Evolutionary conservation across 2,113 vertebrate species (phyloP).

Genomic region (Lamprotornis superbus): DNA sequence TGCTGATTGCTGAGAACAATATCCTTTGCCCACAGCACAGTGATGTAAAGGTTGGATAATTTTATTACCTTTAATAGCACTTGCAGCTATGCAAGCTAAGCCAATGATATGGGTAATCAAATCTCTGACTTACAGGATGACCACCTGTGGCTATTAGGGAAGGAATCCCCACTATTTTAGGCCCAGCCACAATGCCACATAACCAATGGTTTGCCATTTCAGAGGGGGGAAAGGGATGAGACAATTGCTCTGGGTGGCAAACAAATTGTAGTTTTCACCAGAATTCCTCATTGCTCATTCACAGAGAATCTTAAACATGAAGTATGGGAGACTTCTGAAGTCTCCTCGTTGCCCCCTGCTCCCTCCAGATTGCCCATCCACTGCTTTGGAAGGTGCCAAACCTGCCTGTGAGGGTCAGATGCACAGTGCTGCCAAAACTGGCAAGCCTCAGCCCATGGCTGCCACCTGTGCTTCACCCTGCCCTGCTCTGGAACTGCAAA

Average conservation of each 20-base stretch:
- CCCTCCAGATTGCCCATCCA: background rate
- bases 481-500: background rate
- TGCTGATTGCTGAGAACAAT: conserved; percentile 65
- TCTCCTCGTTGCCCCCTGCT: background rate
- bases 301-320: rapidly evolving
- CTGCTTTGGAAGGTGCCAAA: background rate
- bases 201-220: background rate
- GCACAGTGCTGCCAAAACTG: background rate
- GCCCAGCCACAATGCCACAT: background rate
- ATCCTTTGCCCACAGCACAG: conserved; percentile 54
- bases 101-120: conserved; percentile 65
- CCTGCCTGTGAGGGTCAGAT: background rate
- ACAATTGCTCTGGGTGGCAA: background rate
- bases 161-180: conserved; percentile 6
- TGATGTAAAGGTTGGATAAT: conserved; percentile 61
- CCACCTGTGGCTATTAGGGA: conserved; percentile 50
- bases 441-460: background rate
- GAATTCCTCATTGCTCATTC: background rate
- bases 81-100: conserved; percentile 65
- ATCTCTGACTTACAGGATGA: conserved; percentile 49
- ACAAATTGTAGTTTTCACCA: background rate
- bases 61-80: conserved; percentile 67
- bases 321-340: background rate
- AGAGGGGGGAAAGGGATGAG: background rate
- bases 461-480: rapidly evolving